Conservation (phyloP, 2,888 invertebrate species). For the Actias luna region DNA sequence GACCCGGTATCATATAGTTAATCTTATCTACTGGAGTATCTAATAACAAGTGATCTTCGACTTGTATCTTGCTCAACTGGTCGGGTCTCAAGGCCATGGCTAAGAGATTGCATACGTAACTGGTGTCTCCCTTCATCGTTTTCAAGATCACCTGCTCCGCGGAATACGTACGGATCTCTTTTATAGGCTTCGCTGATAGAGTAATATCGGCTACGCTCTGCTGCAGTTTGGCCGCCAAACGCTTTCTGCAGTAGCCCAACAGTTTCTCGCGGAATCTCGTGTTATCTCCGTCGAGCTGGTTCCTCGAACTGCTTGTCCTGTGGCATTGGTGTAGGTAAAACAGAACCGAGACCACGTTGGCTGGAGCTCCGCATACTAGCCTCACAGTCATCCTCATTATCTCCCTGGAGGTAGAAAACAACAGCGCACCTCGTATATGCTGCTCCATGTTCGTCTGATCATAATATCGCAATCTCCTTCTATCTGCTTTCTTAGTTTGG, state of each 20-base stretch:
- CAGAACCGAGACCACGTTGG: constrained; percentile 62
- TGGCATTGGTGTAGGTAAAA: constrained; percentile 74
- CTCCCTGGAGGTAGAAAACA: constrained; percentile 60
- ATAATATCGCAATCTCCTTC: constrained; percentile 49
- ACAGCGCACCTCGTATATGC: constrained; percentile 55
- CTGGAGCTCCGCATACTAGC: constrained; percentile 62
- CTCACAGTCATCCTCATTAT: constrained; percentile 66
- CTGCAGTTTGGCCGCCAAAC: constrained; percentile 52
- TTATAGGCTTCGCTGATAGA: constrained; percentile 49
- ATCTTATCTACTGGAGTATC: constrained; percentile 40
- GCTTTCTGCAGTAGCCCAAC: constrained; percentile 60
- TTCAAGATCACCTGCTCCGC: constrained; percentile 63
- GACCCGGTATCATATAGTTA: constrained; percentile 48
- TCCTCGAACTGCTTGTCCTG: constrained; percentile 55
- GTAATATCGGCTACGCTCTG: constrained; percentile 64
- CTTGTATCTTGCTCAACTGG: constrained; percentile 55
- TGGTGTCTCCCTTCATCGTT: constrained; percentile 61
- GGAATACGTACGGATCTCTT: constrained; percentile 57
- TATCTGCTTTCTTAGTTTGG: constrained; percentile 35
- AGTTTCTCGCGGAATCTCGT: constrained; percentile 65
- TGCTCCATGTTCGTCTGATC: constrained; percentile 70
- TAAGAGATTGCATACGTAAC: constrained; percentile 64
- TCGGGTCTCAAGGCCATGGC: constrained; percentile 72
- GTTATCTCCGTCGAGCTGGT: constrained; percentile 64
- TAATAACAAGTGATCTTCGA: constrained; percentile 57